Percentiles rank a stretch among this genome's conserved stretches.
Conservation (phyloP, 2,888 invertebrate species). For the Hololepta plana region DNA sequence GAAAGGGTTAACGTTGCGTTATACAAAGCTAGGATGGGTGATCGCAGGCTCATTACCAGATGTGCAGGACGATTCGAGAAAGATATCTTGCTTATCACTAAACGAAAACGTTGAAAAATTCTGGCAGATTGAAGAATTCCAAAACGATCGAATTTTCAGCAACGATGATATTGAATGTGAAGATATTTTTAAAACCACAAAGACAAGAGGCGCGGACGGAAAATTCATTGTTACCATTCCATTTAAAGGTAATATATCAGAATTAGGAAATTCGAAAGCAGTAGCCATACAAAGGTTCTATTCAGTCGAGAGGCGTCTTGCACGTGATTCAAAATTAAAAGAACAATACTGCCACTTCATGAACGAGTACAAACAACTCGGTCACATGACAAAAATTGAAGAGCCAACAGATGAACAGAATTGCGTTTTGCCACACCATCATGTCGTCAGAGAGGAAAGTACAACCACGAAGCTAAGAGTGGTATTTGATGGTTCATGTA, state of each 20-base stretch:
- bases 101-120: no score
- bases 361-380: conserved; percentile 6
- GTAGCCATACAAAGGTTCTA: conserved; percentile 7
- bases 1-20: conserved; percentile 6
- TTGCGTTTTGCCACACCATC: conserved; percentile 9
- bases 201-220: conserved; percentile 4
- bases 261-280: conserved; percentile 7
- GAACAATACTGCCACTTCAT: conserved; percentile 6
- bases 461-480: conserved; percentile 8
- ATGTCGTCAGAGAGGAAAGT: conserved; percentile 8
- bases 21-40: conserved; percentile 10
- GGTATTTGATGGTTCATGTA: conserved; percentile 8
- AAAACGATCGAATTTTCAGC: no score
- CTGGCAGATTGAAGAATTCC: no score
- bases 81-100: conserved; percentile 1
- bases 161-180: conserved; percentile 4
- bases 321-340: conserved; percentile 7
- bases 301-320: conserved; percentile 8
- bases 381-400: conserved; percentile 6
- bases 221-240: conserved; percentile 9
- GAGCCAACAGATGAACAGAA: background rate
- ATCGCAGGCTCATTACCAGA: conserved; percentile 8
- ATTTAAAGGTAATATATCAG: conserved; percentile 5
- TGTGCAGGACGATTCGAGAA: background rate
- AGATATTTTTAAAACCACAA: conserved; percentile 2